These are phyloP conservation scores for Psilopsiagon aymara DNA, from an alignment of 2,113 vertebrate genomes.

Conservation along the genomic window DNA sequence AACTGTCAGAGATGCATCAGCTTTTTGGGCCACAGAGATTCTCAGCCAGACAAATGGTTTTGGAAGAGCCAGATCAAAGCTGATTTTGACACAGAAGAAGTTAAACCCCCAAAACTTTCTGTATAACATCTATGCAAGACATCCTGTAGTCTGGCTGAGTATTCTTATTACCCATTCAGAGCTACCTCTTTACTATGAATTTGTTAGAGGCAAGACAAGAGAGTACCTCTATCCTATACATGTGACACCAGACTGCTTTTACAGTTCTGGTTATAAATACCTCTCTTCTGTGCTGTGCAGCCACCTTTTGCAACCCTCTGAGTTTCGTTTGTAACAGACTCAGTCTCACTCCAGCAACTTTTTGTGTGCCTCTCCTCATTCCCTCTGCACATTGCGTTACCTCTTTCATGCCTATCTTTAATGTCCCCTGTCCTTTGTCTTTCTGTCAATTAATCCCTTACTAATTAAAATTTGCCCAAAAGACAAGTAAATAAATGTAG, in stretches of 20 bases:
- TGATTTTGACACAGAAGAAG: neutral
- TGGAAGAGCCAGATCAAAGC: neutral
- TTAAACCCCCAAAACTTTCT: neutral
- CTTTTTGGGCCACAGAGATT: neutral
- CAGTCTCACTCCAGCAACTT: neutral
- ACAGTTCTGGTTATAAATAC: neutral
- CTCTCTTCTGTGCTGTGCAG: neutral
- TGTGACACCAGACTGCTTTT: neutral
- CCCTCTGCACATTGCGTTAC: neutral
- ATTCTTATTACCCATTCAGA: neutral
- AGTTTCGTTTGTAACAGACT: neutral
- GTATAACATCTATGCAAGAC: neutral
- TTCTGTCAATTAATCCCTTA: neutral
- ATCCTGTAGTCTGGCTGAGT: neutral
- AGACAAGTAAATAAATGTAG: neutral
- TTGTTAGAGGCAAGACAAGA: neutral
- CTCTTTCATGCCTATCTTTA: neutral
- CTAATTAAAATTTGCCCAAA: slow-evolving; percentile 26
- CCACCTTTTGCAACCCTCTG: neutral
- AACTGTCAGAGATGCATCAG: neutral
- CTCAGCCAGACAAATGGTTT: neutral
- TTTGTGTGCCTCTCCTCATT: neutral
- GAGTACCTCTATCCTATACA: neutral
- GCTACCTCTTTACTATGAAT: neutral
- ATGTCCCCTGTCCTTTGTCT: neutral